Evolutionary conservation across 2,113 vertebrate genomes (phyloP).

Genomic region (Cettia cetti): DNA sequence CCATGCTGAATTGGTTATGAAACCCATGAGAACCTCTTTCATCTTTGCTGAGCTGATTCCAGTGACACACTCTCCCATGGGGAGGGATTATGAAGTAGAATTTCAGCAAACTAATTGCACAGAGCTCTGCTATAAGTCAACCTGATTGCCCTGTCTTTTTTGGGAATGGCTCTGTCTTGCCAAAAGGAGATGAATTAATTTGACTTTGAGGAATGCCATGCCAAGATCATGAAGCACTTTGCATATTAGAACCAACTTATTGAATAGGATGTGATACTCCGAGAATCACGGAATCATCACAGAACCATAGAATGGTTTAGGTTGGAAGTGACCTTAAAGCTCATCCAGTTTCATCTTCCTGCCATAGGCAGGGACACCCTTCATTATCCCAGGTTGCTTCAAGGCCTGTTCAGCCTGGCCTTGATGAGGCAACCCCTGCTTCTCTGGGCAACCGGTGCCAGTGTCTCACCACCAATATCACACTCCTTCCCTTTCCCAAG

Average conservation of each 20-base stretch:
- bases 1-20: neutral
- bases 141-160: neutral
- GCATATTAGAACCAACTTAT: neutral
- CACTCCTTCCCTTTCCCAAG: neutral
- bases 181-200: neutral
- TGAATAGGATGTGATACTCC: neutral
- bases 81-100: neutral
- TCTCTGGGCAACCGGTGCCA: neutral
- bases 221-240: neutral
- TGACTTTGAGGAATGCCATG: neutral
- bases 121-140: neutral
- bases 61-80: neutral
- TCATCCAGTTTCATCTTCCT: neutral
- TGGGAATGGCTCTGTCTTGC: neutral
- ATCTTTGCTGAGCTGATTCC: neutral
- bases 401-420: neutral
- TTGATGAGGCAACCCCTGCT: neutral
- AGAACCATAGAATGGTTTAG: neutral
- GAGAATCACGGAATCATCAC: neutral
- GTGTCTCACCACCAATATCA: neutral
- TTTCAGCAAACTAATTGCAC: neutral
- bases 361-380: neutral
- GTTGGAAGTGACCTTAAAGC: neutral
- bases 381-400: neutral
- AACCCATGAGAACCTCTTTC: neutral